Base-by-base conservation (phyloP, 2,888 invertebrate species). In the Plagodis pulveraria region DNA sequence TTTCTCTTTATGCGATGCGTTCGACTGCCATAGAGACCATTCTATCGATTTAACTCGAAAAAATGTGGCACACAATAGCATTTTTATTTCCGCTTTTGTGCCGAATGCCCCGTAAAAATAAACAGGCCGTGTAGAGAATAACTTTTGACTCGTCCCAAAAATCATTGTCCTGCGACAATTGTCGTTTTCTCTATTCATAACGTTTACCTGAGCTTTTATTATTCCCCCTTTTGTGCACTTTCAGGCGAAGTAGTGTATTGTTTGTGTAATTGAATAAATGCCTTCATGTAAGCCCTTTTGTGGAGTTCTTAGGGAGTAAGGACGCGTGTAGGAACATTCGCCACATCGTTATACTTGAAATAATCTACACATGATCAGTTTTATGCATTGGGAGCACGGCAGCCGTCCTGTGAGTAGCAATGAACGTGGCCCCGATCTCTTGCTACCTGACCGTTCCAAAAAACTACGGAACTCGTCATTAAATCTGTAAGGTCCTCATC, bases 221-320 rank as follows among this genome's bases (percentile, higher is more conserved):
- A 78, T 80, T 65, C 59, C 69, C 64, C 64, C 75, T 77, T 80
- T 89, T 91, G 91, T 90, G 83, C 86, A 87, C 77, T 89, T 90
- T 80, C 84, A 87, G 84, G 78, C 81, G 80, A 82, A 87, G 83
- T 81, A 78, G 74, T 76, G 77, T 77, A 86, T 91, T 91, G 90
- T 91, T 82, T 80, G 80, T 77, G 72, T 92, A 92, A 92, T 92
- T 91, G 90, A 91, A 91, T 91, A 91, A 91, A 89, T 87, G 84
- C 84, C 78, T 82, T 81, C 77, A 74, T 81, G 80, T 79, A 75
- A 76, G 69, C 71, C 72, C 80, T 78, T 81, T 86, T 85, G 76
- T 77, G 67, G 71, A 75, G 74, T 70, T 67, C 75, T 80, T 70
- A 69, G 73, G 74, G 74, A 74, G 64, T 58, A 67, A 65, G 62